phyloP scores from a whole-genome alignment of 2,888 invertebrate species.

The Synergus laeviventris region DNA sequence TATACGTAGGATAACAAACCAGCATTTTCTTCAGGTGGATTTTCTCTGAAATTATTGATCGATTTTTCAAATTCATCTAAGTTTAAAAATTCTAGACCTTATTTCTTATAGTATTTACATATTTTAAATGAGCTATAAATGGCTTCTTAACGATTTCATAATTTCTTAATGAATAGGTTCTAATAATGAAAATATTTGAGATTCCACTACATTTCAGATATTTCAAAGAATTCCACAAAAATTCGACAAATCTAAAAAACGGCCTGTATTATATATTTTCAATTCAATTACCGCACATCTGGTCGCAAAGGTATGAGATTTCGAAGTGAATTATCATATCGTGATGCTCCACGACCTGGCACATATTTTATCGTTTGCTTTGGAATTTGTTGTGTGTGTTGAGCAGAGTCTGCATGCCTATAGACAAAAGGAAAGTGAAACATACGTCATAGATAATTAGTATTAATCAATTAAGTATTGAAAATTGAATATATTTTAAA shows the following conservation, averaged over 20 bases:
- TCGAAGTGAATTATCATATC: conserved; percentile 65
- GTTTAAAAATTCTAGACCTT: background rate
- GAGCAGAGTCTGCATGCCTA: conserved; percentile 1
- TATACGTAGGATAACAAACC: conserved; percentile 77
- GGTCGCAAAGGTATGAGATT: conserved; percentile 68
- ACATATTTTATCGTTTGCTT: conserved; percentile 54
- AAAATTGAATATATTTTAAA: background rate
- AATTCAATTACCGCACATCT: conserved; percentile 55
- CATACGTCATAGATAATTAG: background rate
- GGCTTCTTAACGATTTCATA: background rate
- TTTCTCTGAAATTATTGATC: conserved; percentile 55
- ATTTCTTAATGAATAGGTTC: background rate
- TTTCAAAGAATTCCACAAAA: too few species aligned
- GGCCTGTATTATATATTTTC: conserved; percentile 3
- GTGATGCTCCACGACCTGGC: conserved; percentile 55
- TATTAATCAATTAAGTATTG: background rate
- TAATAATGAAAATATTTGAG: too few species aligned
- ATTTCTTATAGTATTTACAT: background rate
- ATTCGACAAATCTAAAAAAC: too few species aligned
- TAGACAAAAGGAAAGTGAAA: background rate
- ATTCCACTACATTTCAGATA: too few species aligned
- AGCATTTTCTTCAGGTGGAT: conserved; percentile 75
- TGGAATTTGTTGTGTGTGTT: background rate
- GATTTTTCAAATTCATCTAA: background rate
- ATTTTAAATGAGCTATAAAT: background rate